Evolutionary conservation across 1,140 invertebrate genomes (phyloP), one percentile per base, ranked within the genome.

Genomic region (Chironomus tepperi): DNA sequence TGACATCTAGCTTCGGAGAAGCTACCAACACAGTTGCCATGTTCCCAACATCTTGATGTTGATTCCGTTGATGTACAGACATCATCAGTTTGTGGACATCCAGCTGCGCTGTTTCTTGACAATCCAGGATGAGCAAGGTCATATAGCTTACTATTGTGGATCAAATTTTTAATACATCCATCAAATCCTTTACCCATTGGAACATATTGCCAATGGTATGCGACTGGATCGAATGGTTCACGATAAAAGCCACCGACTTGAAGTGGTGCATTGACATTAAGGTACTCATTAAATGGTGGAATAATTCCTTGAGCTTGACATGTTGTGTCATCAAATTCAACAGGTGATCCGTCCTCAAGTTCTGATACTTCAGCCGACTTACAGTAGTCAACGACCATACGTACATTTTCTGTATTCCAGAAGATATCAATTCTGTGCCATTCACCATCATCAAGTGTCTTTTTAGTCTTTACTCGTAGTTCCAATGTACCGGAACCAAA

Each of bases 351-450:
- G 81, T 97, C 95, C 84, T 96, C 93, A 78, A 91, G 86, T 84
- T 96, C 93, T 74, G 89, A 88, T 74, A 96, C 90, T 77, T 91
- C 89, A 2, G 95, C 93, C 0, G 91, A 91, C 80, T 90, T 91
- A 81, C 96, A 98, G 76, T 90, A 92, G 80, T 98, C 96, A 2
- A 98, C 92, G 12, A 97, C 91, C 86, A 98, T 90, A 78, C 93
- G 87, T 0, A 96, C 93, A 77, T 89, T 91, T 86, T 96, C 95
- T 12, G 93, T 95, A 79, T 95, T 91, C 92, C 96, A 97, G 81
- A 97, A 97, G 74, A 99, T 89, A 83, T 98, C 96, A 73, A 98
- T 85, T 75, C 93, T 86, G 84, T 99, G 97, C 97, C 97, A 99
- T 80, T 95, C 93, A 1, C 96, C 95, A 82, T 98, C 95, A 80